Conservation (phyloP, 2,113 vertebrate species). For the Plecotus auritus region DNA sequence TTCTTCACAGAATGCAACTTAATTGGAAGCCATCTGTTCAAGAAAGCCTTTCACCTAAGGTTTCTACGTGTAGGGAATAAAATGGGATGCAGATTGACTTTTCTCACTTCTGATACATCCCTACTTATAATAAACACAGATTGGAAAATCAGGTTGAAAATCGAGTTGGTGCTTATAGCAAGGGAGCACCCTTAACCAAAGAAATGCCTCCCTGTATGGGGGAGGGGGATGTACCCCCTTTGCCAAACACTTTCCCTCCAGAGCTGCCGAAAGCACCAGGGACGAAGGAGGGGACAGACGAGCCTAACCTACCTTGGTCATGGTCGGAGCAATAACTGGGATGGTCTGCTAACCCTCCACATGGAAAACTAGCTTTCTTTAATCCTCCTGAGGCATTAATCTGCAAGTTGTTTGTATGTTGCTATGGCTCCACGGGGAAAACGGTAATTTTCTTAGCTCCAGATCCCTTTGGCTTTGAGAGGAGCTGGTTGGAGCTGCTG, state of each 20-base stretch:
- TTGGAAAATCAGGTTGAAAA: not conserved
- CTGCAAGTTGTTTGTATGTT: fast-evolving
- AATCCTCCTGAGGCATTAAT: not conserved
- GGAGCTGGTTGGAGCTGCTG: not conserved
- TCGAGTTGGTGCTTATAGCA: not conserved
- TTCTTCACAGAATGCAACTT: not conserved
- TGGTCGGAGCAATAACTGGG: not conserved
- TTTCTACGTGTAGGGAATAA: not conserved
- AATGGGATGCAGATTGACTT: not conserved
- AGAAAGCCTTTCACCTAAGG: not conserved
- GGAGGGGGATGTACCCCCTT: not conserved
- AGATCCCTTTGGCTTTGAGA: not conserved
- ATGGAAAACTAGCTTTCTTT: not conserved
- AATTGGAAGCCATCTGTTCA: not conserved
- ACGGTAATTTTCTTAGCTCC: not conserved
- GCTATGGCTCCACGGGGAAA: not conserved
- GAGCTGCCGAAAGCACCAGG: not conserved
- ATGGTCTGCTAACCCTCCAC: not conserved
- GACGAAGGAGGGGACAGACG: not conserved
- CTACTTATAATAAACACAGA: not conserved
- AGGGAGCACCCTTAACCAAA: not conserved
- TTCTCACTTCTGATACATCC: not conserved
- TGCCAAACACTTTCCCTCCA: not conserved
- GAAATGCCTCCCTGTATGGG: not conserved
- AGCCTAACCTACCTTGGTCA: not conserved